phyloP scores from a whole-genome alignment of 2,113 vertebrate genomes.

The Sinocyclocheilus maitianheensis region DNA sequence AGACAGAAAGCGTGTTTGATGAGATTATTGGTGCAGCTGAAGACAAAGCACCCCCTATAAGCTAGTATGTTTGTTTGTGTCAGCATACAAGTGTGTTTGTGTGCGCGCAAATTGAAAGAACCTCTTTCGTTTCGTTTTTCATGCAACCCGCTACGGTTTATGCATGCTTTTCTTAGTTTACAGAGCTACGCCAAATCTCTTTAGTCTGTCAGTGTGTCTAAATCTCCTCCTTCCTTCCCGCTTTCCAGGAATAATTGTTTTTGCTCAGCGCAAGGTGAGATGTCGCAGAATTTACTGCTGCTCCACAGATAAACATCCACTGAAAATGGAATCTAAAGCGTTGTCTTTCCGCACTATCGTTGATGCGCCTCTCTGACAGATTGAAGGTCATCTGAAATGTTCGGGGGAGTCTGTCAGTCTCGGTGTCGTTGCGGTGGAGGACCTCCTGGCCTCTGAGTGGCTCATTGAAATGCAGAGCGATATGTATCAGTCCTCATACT shows the following conservation, averaged over 20 bases:
- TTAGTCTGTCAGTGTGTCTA: constrained; percentile 33
- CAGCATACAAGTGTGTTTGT: background rate
- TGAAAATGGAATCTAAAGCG: background rate
- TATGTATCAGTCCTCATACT: constrained; percentile 15
- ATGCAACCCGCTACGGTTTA: constrained; percentile 26
- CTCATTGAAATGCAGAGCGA: constrained; percentile 50
- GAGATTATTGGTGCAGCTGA: constrained; percentile 19
- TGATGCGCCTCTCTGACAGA: background rate
- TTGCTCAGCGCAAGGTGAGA: constrained; percentile 23
- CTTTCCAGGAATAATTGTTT: constrained; percentile 43
- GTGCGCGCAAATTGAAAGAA: background rate
- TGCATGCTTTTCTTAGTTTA: constrained; percentile 42
- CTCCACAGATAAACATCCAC: constrained; percentile 24
- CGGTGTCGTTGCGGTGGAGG: background rate
- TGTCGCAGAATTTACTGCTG: background rate
- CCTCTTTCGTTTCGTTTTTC: background rate
- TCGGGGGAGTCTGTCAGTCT: background rate
- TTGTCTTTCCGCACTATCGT: background rate
- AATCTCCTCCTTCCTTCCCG: constrained; percentile 8
- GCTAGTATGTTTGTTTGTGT: constrained; percentile 10
- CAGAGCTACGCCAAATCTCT: constrained; percentile 37
- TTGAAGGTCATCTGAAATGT: constrained; percentile 41
- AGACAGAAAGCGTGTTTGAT: constrained; percentile 3
- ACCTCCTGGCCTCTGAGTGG: constrained; percentile 11
- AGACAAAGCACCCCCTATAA: constrained; percentile 2